Evolutionary conservation across 2,888 invertebrate genomes (phyloP).

Genomic region (Andrena marginata): DNA sequence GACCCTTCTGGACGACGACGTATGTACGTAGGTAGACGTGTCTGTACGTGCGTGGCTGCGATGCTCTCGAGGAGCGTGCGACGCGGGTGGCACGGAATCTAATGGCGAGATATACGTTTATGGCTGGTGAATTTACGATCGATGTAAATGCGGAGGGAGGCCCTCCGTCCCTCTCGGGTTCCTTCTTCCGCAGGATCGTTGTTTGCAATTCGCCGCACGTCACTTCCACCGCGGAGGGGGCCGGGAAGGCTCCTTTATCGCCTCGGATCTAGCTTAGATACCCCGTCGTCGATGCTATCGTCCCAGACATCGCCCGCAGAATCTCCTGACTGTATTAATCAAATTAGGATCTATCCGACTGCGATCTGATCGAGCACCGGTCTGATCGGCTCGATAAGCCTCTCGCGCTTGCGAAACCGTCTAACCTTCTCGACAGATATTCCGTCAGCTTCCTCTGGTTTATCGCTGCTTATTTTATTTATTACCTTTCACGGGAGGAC

Average conservation of each 20-base stretch:
- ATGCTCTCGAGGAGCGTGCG: conserved; percentile 42
- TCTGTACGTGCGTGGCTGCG: conserved; percentile 5
- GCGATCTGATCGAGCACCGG: not conserved
- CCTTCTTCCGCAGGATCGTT: conserved; percentile 56
- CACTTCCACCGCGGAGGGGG: conserved; percentile 44
- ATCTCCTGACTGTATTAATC: conserved; percentile 8
- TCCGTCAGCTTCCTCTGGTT: too few relatives aligned
- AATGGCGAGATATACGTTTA: conserved; percentile 69
- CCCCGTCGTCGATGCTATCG: conserved; percentile 27
- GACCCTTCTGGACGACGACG: conserved; percentile 28
- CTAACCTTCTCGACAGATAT: too few relatives aligned
- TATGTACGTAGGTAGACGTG: not conserved
- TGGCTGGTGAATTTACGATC: conserved; percentile 65
- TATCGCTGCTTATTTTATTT: too few relatives aligned
- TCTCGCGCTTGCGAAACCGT: too few relatives aligned
- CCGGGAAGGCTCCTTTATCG: conserved; percentile 34
- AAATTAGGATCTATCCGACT: conserved; percentile 14
- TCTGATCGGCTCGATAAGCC: not conserved
- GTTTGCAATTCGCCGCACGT: conserved; percentile 60
- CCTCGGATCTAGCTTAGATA: conserved; percentile 19
- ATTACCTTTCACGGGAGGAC: too few relatives aligned
- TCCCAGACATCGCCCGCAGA: not conserved
- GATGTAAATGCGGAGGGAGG: conserved; percentile 60
- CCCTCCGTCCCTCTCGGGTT: conserved; percentile 42
- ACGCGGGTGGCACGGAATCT: conserved; percentile 64